Percentiles rank a stretch among this genome's conserved stretches.
Evolutionary conservation across 2,797 vertebrate species (phyloP).

Genomic region (Toxotes lorentzi): DNA sequence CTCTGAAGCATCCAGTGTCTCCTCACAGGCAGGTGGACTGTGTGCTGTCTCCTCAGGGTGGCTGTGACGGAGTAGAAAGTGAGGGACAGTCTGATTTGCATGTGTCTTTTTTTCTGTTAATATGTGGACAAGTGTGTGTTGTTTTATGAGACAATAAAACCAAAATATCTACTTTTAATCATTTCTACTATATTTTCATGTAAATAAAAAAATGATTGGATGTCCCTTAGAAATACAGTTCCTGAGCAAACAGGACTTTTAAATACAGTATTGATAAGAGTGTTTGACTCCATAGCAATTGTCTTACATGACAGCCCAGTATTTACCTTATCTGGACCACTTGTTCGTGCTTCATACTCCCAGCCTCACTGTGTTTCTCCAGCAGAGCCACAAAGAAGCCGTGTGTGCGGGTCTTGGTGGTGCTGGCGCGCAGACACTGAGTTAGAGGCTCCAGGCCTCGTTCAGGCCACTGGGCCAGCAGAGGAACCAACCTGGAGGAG

Average conservation of each 20-base stretch:
- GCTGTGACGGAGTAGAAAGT: conserved; percentile 36
- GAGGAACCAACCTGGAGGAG: conserved; percentile 83
- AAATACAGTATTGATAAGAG: neutral
- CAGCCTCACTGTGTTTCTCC: conserved; percentile 72
- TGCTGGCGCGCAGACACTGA: conserved; percentile 91
- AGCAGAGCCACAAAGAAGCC: conserved; percentile 95
- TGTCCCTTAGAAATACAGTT: neutral
- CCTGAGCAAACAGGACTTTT: neutral
- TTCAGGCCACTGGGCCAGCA: conserved; percentile 90
- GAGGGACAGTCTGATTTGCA: neutral
- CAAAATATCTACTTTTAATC: neutral
- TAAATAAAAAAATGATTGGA: neutral
- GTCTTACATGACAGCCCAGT: neutral
- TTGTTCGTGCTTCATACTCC: conserved; percentile 12
- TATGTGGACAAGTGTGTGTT: neutral
- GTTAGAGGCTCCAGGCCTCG: conserved; percentile 87
- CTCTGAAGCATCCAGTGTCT: conserved; percentile 53
- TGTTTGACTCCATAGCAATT: neutral
- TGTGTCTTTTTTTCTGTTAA: neutral
- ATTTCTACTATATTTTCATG: neutral
- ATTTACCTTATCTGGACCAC: conserved; percentile 58
- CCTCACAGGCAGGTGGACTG: neutral
- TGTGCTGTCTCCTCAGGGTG: neutral
- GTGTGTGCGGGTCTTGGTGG: conserved; percentile 86
- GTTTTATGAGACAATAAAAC: neutral